phyloP scores from a whole-genome alignment of 23 tunicate species.

The Trididemnum clinides region DNA sequence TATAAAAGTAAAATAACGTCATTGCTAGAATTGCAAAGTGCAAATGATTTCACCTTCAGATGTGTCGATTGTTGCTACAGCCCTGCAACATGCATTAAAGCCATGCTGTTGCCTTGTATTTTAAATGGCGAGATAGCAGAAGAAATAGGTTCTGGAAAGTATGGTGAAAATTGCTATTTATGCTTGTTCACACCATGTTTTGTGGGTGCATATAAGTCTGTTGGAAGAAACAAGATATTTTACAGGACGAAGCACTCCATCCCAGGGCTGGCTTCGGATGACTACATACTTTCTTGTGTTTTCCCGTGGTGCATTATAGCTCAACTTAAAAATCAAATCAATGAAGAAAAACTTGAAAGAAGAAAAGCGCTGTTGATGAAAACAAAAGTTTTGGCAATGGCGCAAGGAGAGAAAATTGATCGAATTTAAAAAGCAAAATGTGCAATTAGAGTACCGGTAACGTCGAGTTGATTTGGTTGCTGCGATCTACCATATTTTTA shows the following conservation, averaged over 20 bases:
- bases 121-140: conserved; percentile 63
- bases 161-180: conserved; percentile 21
- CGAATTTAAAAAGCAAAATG: not conserved
- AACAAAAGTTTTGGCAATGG: not conserved
- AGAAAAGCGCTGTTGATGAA: not conserved
- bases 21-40: conserved; percentile 64
- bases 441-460: too few species aligned
- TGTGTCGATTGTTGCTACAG: conserved; percentile 57
- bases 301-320: conserved; percentile 65
- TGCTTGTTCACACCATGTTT: conserved; percentile 68
- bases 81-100: conserved; percentile 44
- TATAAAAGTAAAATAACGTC: conserved; percentile 54
- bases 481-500: too few species aligned
- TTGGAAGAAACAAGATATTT: conserved; percentile 63
- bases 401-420: not conserved
- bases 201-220: conserved; percentile 55
- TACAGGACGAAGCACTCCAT: conserved; percentile 66
- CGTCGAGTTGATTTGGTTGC: too few species aligned
- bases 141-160: conserved; percentile 59
- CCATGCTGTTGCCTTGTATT: conserved; percentile 55
- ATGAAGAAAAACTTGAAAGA: conserved; percentile 7
- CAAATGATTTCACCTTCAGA: conserved; percentile 71
- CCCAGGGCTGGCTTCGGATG: conserved; percentile 73
- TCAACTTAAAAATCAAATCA: conserved; percentile 61
- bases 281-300: conserved; percentile 57